Evolutionary conservation across 2,888 invertebrate species (phyloP).

Genomic region (Pedicia rivosa): DNA sequence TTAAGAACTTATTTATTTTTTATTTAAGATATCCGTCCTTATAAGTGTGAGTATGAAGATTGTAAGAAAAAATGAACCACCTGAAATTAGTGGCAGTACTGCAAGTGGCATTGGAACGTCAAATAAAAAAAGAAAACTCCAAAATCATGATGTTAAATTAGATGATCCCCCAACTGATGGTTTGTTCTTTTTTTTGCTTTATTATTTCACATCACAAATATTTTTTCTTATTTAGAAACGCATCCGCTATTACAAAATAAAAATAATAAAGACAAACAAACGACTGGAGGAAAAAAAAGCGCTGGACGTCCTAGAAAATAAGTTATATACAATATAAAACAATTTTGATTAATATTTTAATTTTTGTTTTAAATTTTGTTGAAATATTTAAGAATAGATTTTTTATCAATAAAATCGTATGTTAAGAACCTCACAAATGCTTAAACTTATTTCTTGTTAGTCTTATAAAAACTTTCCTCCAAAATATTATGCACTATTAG

Average conservation of each 20-base stretch:
- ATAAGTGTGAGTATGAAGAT: too few species aligned
- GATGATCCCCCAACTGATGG: slow-evolving; percentile 48
- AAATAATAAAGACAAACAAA: slow-evolving; percentile 61
- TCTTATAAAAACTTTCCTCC: too few species aligned
- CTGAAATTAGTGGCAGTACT: slow-evolving; percentile 1
- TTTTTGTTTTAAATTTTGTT: too few species aligned
- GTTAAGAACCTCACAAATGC: too few species aligned
- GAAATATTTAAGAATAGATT: too few species aligned
- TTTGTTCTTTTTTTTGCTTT: slow-evolving; percentile 13
- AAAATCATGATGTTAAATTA: slow-evolving; percentile 52
- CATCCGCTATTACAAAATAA: slow-evolving; percentile 57
- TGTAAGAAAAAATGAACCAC: slow-evolving; percentile 2
- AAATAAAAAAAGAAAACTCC: slow-evolving; percentile 24
- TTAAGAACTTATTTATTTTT: too few species aligned
- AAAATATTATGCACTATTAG: too few species aligned
- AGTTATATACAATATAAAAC: too few species aligned
- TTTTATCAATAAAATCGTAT: too few species aligned
- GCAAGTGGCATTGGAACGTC: slow-evolving; percentile 21
- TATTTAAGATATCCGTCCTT: too few species aligned
- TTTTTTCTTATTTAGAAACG: slow-evolving; percentile 39
- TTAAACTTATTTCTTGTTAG: too few species aligned
- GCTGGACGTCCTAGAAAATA: slow-evolving; percentile 52
- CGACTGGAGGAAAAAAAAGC: slow-evolving; percentile 49
- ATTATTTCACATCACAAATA: not conserved
- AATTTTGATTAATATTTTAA: too few species aligned